Percentiles rank a stretch among this genome's conserved stretches.
Conservation (phyloP, 2,113 vertebrate genomes). For the Colinus virginianus region DNA sequence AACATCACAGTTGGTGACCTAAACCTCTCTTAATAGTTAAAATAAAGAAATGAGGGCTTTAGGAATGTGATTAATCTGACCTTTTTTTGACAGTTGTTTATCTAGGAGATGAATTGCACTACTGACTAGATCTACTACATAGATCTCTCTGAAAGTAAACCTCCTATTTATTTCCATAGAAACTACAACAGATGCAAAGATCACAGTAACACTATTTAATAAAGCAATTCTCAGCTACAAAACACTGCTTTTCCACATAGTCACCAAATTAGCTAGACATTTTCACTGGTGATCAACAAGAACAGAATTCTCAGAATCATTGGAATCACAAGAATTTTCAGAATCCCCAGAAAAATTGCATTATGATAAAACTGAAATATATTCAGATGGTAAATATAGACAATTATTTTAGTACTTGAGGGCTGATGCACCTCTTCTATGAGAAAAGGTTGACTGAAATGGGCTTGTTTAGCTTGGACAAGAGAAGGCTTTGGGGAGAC, state of each 20-base stretch:
- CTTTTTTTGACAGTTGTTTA: conserved; percentile 47
- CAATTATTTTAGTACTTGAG: not conserved
- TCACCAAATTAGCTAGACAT: not conserved
- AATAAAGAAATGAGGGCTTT: conserved; percentile 18
- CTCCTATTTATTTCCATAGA: not conserved
- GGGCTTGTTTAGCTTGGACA: no score
- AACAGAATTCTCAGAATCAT: no score
- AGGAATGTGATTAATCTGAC: conserved; percentile 37
- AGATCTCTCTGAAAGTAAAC: not conserved
- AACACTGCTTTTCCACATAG: not conserved
- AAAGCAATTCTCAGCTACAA: not conserved
- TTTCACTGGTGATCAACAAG: no score
- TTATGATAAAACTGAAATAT: not conserved
- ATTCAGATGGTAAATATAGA: not conserved
- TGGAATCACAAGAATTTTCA: no score
- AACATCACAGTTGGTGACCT: conserved; percentile 3
- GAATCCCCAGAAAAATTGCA: not conserved
- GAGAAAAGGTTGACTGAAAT: no score
- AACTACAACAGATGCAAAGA: not conserved
- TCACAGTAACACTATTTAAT: not conserved
- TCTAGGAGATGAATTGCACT: conserved; percentile 27
- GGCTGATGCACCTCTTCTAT: no score
- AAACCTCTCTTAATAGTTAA: conserved; percentile 23
- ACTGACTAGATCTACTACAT: not conserved
- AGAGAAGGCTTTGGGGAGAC: no score